Conservation (phyloP, 2,888 invertebrate species). For the Drosophila affinis region DNA sequence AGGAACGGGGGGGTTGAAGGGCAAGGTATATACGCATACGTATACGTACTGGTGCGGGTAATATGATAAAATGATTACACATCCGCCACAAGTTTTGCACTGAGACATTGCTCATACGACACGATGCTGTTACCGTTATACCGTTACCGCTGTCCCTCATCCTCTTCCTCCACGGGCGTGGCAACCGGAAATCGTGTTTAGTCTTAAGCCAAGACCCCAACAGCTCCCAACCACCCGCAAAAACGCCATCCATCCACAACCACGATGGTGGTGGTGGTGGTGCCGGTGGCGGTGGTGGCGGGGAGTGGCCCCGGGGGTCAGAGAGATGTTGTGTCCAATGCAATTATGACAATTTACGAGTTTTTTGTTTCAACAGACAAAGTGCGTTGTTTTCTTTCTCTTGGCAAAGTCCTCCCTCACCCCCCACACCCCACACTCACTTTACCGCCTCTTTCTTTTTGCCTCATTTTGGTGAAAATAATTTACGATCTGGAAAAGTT, state of each 20-base stretch:
- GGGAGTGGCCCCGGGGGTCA: not conserved
- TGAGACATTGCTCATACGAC: slow-evolving; percentile 77
- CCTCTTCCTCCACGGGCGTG: slow-evolving; percentile 4
- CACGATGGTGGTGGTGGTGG: not conserved
- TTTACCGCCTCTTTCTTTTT: not conserved
- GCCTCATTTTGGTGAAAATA: slow-evolving; percentile 53
- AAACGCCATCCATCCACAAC: too few species aligned
- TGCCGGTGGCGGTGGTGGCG: not conserved
- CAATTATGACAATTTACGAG: slow-evolving; percentile 79
- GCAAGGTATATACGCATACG: not conserved
- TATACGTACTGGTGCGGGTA: slow-evolving; percentile 48
- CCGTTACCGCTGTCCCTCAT: slow-evolving; percentile 27
- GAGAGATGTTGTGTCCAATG: slow-evolving; percentile 55
- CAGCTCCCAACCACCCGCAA: not conserved
- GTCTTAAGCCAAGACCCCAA: slow-evolving; percentile 63
- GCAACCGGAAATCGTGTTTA: slow-evolving; percentile 69
- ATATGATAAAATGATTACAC: slow-evolving; percentile 78
- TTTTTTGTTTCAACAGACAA: slow-evolving; percentile 66
- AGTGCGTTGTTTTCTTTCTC: slow-evolving; percentile 43
- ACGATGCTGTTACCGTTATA: slow-evolving; percentile 49
- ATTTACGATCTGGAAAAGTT: slow-evolving; percentile 71
- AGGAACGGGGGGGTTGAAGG: not conserved
- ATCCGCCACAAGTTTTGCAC: slow-evolving; percentile 75
- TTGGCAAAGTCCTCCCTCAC: too few species aligned
- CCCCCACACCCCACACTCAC: not conserved